Conservation (phyloP, 2,888 invertebrate genomes). For the Drosophila merina region DNA sequence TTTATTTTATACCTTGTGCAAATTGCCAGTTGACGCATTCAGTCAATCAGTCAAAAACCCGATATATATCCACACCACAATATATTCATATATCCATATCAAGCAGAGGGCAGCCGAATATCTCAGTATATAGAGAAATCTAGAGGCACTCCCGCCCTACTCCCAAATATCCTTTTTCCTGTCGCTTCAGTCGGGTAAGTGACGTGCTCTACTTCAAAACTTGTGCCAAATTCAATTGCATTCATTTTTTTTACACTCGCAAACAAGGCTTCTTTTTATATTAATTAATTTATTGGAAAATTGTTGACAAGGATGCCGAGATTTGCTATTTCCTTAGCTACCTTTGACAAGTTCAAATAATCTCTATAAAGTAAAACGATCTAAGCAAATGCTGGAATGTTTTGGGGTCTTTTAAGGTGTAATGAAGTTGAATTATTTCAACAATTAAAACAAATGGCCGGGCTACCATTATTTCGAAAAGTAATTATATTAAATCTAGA, state of each 20-base stretch:
- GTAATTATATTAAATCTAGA: no score
- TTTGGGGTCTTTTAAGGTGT: no score
- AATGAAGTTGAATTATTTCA: no score
- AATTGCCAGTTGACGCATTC: slow-evolving; percentile 7
- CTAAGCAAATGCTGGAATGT: no score
- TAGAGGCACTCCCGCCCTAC: not conserved
- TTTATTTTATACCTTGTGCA: slow-evolving; percentile 13
- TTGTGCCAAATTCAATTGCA: slow-evolving; percentile 27
- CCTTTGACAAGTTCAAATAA: no score
- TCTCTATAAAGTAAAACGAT: no score
- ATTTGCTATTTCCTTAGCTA: no score
- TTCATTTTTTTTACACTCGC: slow-evolving; percentile 18
- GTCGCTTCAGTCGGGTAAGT: slow-evolving; percentile 54
- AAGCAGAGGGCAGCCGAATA: not conserved
- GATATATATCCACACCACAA: not conserved
- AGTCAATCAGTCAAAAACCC: not conserved
- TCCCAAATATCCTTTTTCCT: slow-evolving; percentile 26
- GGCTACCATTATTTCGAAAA: no score
- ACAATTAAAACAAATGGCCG: no score
- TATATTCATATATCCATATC: not conserved
- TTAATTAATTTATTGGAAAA: no score
- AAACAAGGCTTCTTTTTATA: no score
- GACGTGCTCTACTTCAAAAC: slow-evolving; percentile 56
- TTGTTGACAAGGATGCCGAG: no score
- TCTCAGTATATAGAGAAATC: not conserved